Evolutionary conservation across 2,113 vertebrate species (phyloP).

Genomic region (Tupaia chinensis): DNA sequence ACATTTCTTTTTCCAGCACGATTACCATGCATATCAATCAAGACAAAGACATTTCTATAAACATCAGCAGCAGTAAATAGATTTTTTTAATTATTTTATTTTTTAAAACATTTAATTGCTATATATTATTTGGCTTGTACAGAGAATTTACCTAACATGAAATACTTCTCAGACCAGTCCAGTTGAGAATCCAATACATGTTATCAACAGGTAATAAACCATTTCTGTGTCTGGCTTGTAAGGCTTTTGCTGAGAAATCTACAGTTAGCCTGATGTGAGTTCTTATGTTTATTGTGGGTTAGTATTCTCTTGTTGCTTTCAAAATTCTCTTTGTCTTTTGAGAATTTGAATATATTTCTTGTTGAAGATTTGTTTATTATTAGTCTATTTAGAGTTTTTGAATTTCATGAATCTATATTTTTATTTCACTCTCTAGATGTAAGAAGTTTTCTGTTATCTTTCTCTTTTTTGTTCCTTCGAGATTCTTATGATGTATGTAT

Average conservation of each 20-base stretch:
- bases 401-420: neutral
- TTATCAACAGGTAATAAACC: too few species aligned
- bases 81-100: too few species aligned
- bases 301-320: neutral
- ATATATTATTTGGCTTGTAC: too few species aligned
- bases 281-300: neutral
- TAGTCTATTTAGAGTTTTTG: neutral
- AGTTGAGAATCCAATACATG: too few species aligned
- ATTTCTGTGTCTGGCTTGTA: neutral
- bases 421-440: neutral
- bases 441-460: neutral
- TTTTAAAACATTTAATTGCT: too few species aligned
- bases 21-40: too few species aligned
- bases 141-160: too few species aligned
- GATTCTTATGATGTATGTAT: neutral
- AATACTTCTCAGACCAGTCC: too few species aligned
- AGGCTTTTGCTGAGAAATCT: neutral
- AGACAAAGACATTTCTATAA: too few species aligned
- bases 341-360: neutral
- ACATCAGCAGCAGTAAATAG: too few species aligned
- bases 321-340: neutral
- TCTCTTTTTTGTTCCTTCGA: neutral
- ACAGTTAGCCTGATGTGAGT: neutral
- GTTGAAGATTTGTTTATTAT: neutral
- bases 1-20: too few species aligned